Evolutionary conservation across 35 echinoderm and acorn worm genomes (phyloP).

Genomic region (Ptychodera flava): DNA sequence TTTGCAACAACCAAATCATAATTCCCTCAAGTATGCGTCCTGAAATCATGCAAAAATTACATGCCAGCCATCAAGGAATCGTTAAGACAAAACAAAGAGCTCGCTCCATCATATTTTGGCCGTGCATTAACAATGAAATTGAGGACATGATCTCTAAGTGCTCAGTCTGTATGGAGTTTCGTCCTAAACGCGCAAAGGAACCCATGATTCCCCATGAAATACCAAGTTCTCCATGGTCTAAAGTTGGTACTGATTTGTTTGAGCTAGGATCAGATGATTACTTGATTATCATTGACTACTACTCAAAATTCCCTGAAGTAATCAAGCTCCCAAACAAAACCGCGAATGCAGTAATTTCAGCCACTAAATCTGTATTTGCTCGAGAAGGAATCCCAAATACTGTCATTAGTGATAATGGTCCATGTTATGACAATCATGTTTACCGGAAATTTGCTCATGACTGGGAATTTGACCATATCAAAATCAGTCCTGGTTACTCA

Average conservation of each 20-base stretch:
- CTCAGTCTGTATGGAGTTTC: conserved; percentile 20
- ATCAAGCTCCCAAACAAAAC: conserved; percentile 29
- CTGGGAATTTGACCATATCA: conserved; percentile 35
- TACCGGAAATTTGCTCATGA: conserved; percentile 37
- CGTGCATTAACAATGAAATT: conserved; percentile 39
- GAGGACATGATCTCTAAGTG: conserved; percentile 45
- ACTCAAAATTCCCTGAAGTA: conserved; percentile 45
- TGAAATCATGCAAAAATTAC: conserved; percentile 42
- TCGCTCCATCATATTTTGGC: conserved; percentile 37
- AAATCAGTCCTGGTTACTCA: conserved; percentile 5
- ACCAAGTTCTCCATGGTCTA: not conserved
- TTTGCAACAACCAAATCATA: not conserved
- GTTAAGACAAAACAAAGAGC: conserved; percentile 51
- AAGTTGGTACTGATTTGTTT: conserved; percentile 58
- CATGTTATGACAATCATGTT: conserved; percentile 30
- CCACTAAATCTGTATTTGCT: conserved; percentile 37
- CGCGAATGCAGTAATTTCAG: conserved; percentile 18
- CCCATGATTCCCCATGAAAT: conserved; percentile 2
- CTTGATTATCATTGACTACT: conserved; percentile 54
- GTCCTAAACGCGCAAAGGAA: conserved; percentile 38
- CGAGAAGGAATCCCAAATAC: conserved; percentile 63
- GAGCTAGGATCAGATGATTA: conserved; percentile 29
- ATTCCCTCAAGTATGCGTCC: not conserved
- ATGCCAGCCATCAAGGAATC: conserved; percentile 56
- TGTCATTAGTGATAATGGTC: conserved; percentile 65